Conservation (phyloP, 2,888 invertebrate genomes). For the Drosophila putrida region DNA sequence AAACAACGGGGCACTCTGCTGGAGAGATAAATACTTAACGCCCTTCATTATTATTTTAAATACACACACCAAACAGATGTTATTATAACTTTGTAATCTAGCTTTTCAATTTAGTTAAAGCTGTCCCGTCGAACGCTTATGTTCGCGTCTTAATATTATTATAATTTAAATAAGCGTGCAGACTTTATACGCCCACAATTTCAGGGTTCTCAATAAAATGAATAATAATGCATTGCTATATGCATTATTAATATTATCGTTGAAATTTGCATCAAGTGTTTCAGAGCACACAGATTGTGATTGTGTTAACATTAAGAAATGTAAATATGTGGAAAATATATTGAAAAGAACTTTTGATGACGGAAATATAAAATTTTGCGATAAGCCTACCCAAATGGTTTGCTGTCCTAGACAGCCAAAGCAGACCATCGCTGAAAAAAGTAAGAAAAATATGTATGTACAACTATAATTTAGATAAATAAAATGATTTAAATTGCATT, state of each 20-base stretch:
- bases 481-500: background rate
- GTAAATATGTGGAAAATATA: background rate
- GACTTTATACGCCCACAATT: background rate
- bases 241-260: background rate
- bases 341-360: background rate
- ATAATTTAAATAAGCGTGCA: background rate
- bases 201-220: background rate
- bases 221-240: background rate
- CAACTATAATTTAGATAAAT: background rate
- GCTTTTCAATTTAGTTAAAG: background rate
- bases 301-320: background rate
- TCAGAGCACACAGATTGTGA: background rate
- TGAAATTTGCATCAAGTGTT: background rate
- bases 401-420: background rate
- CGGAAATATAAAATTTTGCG: background rate
- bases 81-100: background rate
- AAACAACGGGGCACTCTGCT: conserved; percentile 93
- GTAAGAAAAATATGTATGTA: conserved; percentile 7
- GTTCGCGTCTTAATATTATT: background rate
- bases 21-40: conserved; percentile 86
- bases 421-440: background rate
- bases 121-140: background rate
- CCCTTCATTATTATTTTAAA: background rate
- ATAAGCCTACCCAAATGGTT: background rate
- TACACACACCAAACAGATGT: background rate